Evolutionary conservation across 2,797 vertebrate species (phyloP), one percentile per base, ranked within the genome.

Genomic region (Rhynchonycteris naso): DNA sequence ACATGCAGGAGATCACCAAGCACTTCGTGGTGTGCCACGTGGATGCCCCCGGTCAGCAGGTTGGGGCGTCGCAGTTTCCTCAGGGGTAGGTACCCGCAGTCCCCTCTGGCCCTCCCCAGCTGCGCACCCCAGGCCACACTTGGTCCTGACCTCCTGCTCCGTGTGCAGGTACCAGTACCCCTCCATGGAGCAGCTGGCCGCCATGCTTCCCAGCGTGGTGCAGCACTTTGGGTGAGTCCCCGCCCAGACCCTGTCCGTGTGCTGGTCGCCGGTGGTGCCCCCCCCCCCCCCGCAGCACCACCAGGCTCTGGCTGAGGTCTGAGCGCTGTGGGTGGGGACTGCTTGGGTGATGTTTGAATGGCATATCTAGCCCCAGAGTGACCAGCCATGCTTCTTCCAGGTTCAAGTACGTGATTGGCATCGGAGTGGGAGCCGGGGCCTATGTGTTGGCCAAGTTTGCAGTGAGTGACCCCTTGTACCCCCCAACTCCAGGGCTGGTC

Each of bases 1-100:
- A 99, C 97, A 99, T 99, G 99, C 99, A 99, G 98, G 99, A 99
- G 98, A 99, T 99, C 98, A 99, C 99, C 4, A 99, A 99, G 97
- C 99, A 99, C 98, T 99, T 99, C 56, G 99, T 99, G 96, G 99
- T 99, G 84, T 99, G 99, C 96, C 99, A 99, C 0, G 98, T 99
- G 12, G 99, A 99, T 0, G 99, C 99, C 0, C 99, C 99, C 0
- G 99, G 99, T 2, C 99, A 99, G 98, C 99, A 99, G 97, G 96
- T 98, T 5, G 99, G 99, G 97, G 99, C 99, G 0, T 98, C 99
- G 0, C 99, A 99, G 98, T 98, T 99, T 83, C 98, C 98, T 4
- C 98, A 99, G 95, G 98, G 98, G 98, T 99, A 98, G 88, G 98
- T 98, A 75, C 65, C 1, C 7, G 1, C 19, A 52, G 0, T 21